Conservation (phyloP, 2,888 invertebrate genomes). For the Lottia gigantea region DNA sequence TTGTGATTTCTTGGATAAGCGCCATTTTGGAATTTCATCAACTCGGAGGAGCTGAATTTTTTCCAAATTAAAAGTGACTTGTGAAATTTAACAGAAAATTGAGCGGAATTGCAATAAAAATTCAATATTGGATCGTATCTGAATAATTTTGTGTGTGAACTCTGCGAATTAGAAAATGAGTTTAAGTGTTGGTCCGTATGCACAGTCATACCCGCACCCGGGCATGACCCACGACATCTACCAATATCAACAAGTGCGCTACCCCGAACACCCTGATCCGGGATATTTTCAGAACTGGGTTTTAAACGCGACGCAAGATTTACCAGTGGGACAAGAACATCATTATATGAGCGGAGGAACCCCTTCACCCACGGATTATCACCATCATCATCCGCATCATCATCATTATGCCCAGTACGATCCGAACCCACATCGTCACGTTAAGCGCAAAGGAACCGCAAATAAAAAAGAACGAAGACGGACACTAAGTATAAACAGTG, state of each 20-base stretch:
- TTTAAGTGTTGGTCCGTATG: conserved; percentile 56
- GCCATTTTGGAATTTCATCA: conserved; percentile 6
- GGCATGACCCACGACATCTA: conserved; percentile 54
- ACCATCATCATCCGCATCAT: conserved; percentile 15
- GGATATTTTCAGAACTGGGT: conserved; percentile 58
- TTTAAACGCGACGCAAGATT: conserved; percentile 41
- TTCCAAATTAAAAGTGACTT: background rate
- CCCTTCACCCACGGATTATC: conserved; percentile 30
- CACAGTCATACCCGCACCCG: conserved; percentile 54
- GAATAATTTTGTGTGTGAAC: background rate
- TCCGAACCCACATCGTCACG: conserved; percentile 48
- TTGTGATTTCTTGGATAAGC: background rate
- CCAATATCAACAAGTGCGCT: conserved; percentile 46
- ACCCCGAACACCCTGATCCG: conserved; percentile 49
- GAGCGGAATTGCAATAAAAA: too few species aligned
- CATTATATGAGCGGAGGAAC: conserved; percentile 24
- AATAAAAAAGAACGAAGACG: conserved; percentile 93
- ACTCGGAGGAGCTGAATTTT: background rate
- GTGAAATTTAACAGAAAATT: too few species aligned
- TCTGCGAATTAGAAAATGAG: conserved; percentile 43
- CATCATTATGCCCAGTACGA: conserved; percentile 34
- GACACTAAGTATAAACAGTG: conserved; percentile 94
- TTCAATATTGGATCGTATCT: too few species aligned
- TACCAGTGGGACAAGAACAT: conserved; percentile 37
- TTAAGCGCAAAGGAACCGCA: conserved; percentile 74